These are phyloP conservation scores for Lynx canadensis DNA, from an alignment of 2,113 vertebrate species.

Conservation along the genomic window DNA sequence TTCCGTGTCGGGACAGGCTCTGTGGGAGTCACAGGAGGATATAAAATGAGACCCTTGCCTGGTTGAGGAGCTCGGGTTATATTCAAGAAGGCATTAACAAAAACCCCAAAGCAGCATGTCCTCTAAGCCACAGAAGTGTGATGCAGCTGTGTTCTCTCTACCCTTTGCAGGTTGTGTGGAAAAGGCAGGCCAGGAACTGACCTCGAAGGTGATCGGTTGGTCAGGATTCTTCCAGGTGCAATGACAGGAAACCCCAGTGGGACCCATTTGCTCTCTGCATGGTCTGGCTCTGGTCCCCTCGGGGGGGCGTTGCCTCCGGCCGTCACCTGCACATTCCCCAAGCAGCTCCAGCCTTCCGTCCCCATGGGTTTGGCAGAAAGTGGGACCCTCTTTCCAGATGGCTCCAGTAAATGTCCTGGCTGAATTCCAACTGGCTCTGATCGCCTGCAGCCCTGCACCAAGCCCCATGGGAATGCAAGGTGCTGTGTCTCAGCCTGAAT, in stretches of 20 bases:
- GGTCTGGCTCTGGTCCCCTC: no score
- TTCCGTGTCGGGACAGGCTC: background rate
- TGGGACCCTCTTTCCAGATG: background rate
- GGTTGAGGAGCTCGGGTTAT: background rate
- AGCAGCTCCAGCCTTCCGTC: background rate
- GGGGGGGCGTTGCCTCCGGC: background rate
- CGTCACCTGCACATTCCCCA: rapidly evolving
- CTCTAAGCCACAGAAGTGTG: rapidly evolving
- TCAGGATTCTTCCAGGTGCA: background rate
- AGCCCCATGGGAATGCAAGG: background rate
- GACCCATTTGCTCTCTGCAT: background rate
- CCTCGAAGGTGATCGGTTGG: background rate
- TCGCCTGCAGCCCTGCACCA: no score
- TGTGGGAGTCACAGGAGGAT: background rate
- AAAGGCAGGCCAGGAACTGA: background rate
- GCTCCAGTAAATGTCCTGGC: background rate
- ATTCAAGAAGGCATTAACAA: background rate
- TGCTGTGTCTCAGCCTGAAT: background rate
- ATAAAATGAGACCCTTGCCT: background rate
- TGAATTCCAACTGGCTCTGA: background rate
- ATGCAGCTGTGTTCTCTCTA: background rate
- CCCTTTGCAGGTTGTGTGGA: background rate
- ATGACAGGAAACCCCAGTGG: background rate
- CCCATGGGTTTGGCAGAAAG: background rate
- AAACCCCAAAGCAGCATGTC: rapidly evolving